Base-by-base conservation (phyloP, 2,888 invertebrate genomes). In the Eupithecia subumbrata region DNA sequence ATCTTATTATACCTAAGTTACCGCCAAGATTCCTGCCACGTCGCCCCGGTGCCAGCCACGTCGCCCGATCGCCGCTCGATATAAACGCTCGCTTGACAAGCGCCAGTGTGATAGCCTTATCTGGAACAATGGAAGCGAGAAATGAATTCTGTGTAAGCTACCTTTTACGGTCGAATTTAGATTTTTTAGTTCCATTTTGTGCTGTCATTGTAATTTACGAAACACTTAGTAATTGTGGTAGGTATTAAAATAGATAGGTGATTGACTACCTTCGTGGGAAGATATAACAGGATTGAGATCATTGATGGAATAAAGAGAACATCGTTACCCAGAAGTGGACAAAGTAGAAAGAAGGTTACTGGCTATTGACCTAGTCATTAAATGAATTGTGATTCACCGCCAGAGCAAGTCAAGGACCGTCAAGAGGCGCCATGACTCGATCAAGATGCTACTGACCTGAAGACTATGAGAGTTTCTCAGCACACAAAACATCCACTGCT, bases 131-230 rank as follows among this genome's bases (percentile, higher is more conserved):
- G 56, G 56, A n/a, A 56, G 11, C 22, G 12, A n/a, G 56, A 0
- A 56, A 56, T 60, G 25, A 60, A 60, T 60, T 60, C 14, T 60
- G 22, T 60, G 60, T 60, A 25, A 60, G 25, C 60, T 60, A 60
- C 60, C 60, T 25, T 60, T 60, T 12, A 60, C 60, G 60, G 60
- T 60, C 22, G 60, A 60, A 60, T 60, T 60, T 60, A 60, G 60
- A 60, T 60, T 60, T n/a, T 60, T 25, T 60, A 37, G 8, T 25
- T 60, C 5, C 25, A 60, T 60, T 60, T 60, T 5, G 22, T 60
- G 25, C 22, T 12, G 5, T 60, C 60, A 60, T 60, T 60, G 25
- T 60, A 25, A 60, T 60, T 60, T 25, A 22, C 12, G 12, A 60
- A 60, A 12, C 12, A 11, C n/a, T 11, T 14, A 12, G 22, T 22